A percentile compares a stretch with the other conserved stretches of the same genome.
phyloP scores from a whole-genome alignment of 1,140 invertebrate genomes.

The Neodiprion fabricii region DNA sequence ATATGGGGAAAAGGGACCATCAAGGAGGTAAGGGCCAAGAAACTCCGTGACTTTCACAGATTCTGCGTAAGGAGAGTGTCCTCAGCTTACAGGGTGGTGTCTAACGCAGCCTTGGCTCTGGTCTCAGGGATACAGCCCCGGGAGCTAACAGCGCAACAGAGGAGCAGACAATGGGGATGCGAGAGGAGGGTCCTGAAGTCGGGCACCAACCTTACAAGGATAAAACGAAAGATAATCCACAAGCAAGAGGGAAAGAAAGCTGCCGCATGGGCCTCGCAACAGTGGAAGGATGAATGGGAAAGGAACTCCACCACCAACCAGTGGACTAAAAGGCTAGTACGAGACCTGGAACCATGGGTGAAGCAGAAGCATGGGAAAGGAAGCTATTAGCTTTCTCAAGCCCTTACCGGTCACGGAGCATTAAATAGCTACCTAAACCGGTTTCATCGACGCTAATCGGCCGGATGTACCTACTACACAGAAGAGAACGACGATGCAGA shows the following conservation, averaged over 20 bases:
- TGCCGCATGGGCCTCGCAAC: background rate
- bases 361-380: slow-evolving; percentile 24
- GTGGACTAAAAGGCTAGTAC: slow-evolving; percentile 30
- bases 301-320: slow-evolving; percentile 3
- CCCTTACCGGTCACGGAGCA: slow-evolving; percentile 29
- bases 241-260: background rate
- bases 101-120: slow-evolving; percentile 11
- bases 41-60: slow-evolving; percentile 25
- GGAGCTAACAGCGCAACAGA: slow-evolving; percentile 25
- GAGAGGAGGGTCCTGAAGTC: background rate
- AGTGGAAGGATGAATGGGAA: slow-evolving; percentile 19
- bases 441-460: slow-evolving; percentile 18
- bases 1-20: no score
- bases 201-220: background rate
- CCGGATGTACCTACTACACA: background rate
- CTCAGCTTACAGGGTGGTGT: slow-evolving; percentile 23
- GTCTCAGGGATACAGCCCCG: slow-evolving; percentile 30
- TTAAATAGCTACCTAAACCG: slow-evolving; percentile 31
- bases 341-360: slow-evolving; percentile 27
- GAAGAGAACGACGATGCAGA: background rate
- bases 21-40: slow-evolving; percentile 7
- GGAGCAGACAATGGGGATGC: background rate
- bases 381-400: slow-evolving; percentile 32
- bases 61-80: slow-evolving; percentile 25
- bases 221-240: slow-evolving; percentile 12